Evolutionary conservation across 2,888 invertebrate genomes (phyloP), one percentile per base, ranked within the genome.

Genomic region (Hymenopus coronatus): DNA sequence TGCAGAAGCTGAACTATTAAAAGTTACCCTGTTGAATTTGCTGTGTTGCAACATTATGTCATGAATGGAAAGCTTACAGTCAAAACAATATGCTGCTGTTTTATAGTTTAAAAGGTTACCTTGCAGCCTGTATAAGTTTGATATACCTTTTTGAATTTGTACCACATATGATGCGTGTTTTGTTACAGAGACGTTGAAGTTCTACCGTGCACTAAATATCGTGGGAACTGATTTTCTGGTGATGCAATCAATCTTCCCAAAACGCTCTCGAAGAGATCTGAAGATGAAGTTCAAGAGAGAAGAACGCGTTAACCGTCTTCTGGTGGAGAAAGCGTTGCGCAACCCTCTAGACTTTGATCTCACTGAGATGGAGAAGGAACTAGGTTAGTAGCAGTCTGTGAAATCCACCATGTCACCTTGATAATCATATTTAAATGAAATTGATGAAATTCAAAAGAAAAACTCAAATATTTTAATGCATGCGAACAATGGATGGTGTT

Each of bases 251-350:
- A 93, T 98, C 83, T 98, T 98, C 93, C 96, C 97, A 0, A 95
- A 96, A 83, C 94, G 98, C 90, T 96, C 95, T 0, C 94, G 99
- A 25, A 94, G 96, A 88, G 98, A 99, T 91, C 94, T 99, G 15
- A 99, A 99, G 93, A 94, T 97, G 54, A 99, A 99, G 94, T 99
- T 98, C 92, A 98, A 98, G 92, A 97, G 97, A 91, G 99, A 99
- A 93, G 99, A 99, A 92, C 95, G 95, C 92, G 93, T 95, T 0
- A 97, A 98, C 93, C 93, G 94, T n/a, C 93, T 93, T 3, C 94
- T 97, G 89, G 95, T 98, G 7, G 97, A 97, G 92, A 96, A 96
- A 92, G 97, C 97, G 0, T 92, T 98, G 2, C 94, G 95, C 20
- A 95, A 96, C 90, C 96, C 96, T 0, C 95, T 95, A 82, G 94